A percentile compares a stretch with the other conserved stretches of the same genome.
phyloP scores from a whole-genome alignment of 2,888 invertebrate species.

The Dasysyrphus albostriatus region DNA sequence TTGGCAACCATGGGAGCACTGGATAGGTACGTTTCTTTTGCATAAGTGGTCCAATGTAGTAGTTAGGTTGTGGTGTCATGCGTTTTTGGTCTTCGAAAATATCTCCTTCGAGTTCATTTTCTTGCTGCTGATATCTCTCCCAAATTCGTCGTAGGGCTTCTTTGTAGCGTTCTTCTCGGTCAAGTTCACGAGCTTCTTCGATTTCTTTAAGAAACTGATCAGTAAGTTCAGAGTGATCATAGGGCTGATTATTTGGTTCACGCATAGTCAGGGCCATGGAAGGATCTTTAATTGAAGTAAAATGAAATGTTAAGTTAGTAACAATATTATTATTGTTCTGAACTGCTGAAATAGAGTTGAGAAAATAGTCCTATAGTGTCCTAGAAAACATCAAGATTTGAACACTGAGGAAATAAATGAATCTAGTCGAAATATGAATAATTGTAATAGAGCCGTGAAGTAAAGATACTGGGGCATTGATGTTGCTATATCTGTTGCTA shows the following conservation, averaged over 20 bases:
- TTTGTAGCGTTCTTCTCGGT: conserved; percentile 82
- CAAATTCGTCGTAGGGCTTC: conserved; percentile 82
- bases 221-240: conserved; percentile 80
- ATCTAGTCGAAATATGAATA: too few species aligned
- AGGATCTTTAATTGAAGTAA: conserved; percentile 67
- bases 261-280: conserved; percentile 79
- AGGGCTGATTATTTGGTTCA: conserved; percentile 80
- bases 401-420: too few species aligned
- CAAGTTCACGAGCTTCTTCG: conserved; percentile 82
- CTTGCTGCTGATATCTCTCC: conserved; percentile 83
- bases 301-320: not conserved
- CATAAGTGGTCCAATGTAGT: conserved; percentile 79
- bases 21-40: conserved; percentile 83
- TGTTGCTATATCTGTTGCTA: too few species aligned
- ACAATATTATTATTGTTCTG: too few species aligned
- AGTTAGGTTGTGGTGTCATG: conserved; percentile 80
- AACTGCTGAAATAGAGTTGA: too few species aligned
- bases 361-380: too few species aligned
- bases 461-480: too few species aligned
- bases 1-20: conserved; percentile 83
- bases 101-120: conserved; percentile 81
- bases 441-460: too few species aligned
- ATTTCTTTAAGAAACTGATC: conserved; percentile 83
- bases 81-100: conserved; percentile 81
- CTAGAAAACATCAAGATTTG: too few species aligned